Base-by-base conservation (phyloP, 2,113 vertebrate species). In the Hydrochoerus hydrochaeris region DNA sequence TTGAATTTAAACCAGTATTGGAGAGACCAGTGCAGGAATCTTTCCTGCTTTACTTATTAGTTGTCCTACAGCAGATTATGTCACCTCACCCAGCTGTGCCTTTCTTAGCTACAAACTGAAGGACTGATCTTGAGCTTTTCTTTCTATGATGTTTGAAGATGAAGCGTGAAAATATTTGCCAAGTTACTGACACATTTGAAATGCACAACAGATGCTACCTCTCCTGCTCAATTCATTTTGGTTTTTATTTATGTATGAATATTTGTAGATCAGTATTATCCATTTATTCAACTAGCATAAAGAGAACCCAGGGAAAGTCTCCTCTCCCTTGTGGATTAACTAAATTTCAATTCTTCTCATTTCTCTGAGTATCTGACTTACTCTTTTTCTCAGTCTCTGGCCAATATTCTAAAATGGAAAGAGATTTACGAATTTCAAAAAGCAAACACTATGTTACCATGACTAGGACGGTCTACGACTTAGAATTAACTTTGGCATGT, bases 1-100 rank as follows among this genome's bases (percentile, higher is more conserved):
- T 93, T 41, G 30, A 90, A 96, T 90, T 44, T 20, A 73, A 92
- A 32, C 22, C 80, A 44, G 95, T 78, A 85, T 46, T 30, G 3
- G 19, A 57, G 67, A 65, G 7, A 85, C 1, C 8, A 28, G 28
- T 26, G 9, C 46, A 11, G 10, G 54, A 46, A 57, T 91, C 8
- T 17, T 81, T 26, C 6, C 5, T 87, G 49, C 24, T 58, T 75
- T 71, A 88, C 8, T 85, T 49, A 60, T 22, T 17, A 49, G 35
- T 26, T 54, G 9, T n/a, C n/a, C 44, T 41, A 41, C 12, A 38
- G 30, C 0, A 17, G 16, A 8, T 24, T 20, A 28, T 0, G 0
- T 26, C 22, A 19, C 19, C 28, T 73, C 22, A 57, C 49, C 30
- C 19, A 14, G 11, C 1, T 86, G 13, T 8, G 20, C 14, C 1